Evolutionary conservation across 2,797 vertebrate species (phyloP), one percentile per base, ranked within the genome.

Genomic region (Balearica regulorum): DNA sequence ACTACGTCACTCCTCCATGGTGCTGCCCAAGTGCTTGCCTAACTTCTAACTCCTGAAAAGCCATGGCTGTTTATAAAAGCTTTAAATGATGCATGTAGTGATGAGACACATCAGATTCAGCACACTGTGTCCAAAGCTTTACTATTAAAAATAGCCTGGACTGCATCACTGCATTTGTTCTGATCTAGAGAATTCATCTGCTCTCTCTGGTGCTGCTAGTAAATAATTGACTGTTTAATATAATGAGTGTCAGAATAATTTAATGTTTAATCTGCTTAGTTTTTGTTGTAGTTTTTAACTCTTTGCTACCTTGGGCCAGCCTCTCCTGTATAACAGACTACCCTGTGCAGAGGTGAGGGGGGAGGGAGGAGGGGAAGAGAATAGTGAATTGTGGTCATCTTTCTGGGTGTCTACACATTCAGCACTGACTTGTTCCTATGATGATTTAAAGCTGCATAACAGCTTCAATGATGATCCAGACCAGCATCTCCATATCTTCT

Each of bases 31-130:
- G 84, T 93, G 93, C 83, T 94, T 93, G 94, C 76, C 94, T 96
- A 96, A 97, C 35, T n/a, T 65, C 85, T 77, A 90, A 53, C 78
- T 95, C 69, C 88, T 88, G 92, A 84, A 86, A 73, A 88, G 73
- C 28, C 49, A 75, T 21, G 69, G 77, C 66, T 97, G 95, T 96
- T 97, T 97, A 95, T 93, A 95, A 96, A 88, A 96, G 81, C 79
- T 84, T 80, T 51, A 29, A 84, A 22, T 96, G 93, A 93, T 85
- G 94, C 89, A 89, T 33, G 3, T 3, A 62, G 64, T 51, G 87
- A 85, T 62, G 75, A 95, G 39, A 64, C 24, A 58, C 73, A 35
- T 46, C 4, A 15, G 61, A 89, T 66, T 25, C 84, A 81, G 93
- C 77, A 94, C 91, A 85, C 76, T 29, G 10, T 93, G 94, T 97